Evolutionary conservation across 2,113 vertebrate genomes (phyloP), one percentile per base, ranked within the genome.

Genomic region (Chionis minor): DNA sequence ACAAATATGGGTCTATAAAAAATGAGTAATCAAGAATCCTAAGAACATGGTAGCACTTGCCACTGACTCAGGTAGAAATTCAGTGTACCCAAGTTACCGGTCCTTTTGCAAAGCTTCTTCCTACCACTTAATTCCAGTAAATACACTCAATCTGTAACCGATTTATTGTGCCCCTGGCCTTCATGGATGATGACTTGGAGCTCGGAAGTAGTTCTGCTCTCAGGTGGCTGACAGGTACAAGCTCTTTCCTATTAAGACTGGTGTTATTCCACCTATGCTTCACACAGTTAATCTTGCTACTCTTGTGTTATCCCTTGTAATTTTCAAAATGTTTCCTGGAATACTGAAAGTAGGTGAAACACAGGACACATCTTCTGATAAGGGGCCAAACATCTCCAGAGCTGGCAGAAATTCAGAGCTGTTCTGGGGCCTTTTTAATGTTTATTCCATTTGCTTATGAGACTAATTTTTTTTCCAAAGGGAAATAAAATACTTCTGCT

Each of bases 261-360:
- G 9, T 15, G 12, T 63, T 84, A 47, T n/a, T 72, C 33, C 0
- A 0, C 40, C 55, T 12, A 1, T 13, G 15, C 35, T 73, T 30
- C 54, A 21, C n/a, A 59, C 32, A 54, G 21, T 52, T 81, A 2
- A 58, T 71, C 35, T 78, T 58, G 3, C 28, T 54, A 9, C 21
- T 70, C 52, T 32, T 62, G 2, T 0, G 0, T 42, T 32, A 44
- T 8, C 3, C 32, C 61, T 81, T 17, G 8, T 2, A 79, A 81
- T 21, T 42, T 74, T 5, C 20, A 74, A 81, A 58, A 58, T 23
- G 32, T 15, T 54, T 54, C 23, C 45, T 75, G 56, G 28, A 81
- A 42, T 38, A 54, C 32, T 58, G 42, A 3, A 80, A 59, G 8
- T 5, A 27, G 19, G 14, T 62, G 70, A 78, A 84, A 96, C 24